Evolutionary conservation across 2,113 vertebrate species (phyloP), one percentile per base, ranked within the genome.

Genomic region (Nyctibius bracteatus): DNA sequence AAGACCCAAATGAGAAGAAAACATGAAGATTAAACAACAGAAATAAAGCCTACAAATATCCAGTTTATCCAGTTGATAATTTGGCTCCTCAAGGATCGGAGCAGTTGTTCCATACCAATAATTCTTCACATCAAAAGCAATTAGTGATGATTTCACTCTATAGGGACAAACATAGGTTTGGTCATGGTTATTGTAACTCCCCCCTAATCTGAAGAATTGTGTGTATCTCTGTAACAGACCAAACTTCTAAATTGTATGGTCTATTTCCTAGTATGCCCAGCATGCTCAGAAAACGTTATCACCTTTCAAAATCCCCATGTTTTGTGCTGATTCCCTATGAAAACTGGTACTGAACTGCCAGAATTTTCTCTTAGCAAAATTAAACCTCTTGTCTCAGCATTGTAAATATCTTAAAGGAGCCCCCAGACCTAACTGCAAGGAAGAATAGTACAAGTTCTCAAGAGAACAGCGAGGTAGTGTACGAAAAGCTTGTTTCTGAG

Each of bases 401-500:
- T 35, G 35, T 31, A 63, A 94, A 78, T n/a, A 57, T 55, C 44
- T 54, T 15, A 52, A 41, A 37, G 74, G 85, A 89, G 62, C 78
- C 71, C 81, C 85, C 63, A 89, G 80, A 82, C n/a, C 55, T 67
- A 58, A 86, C 5, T 16, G 83, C 80, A 93, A 86, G 80, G n/a
- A 88, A 59, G 71, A 90, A 79, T 28, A 79, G 90, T 46, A 62
- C 88, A 30, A 94, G 92, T 87, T 93, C 54, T 91, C 84, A 77
- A 83, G 89, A 83, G 94, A 96, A 95, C 80, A 92, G 92, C 86
- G 94, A 96, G 94, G 96, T 94, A 96, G 93, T 17, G 1, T 87
- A 89, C 9, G 0, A 88, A 96, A 63, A 84, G 81, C 87, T 79
- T 79, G 61, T 90, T 96, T 92, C 82, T 86, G 65, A 77, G 70